phyloP scores from a whole-genome alignment of 2,888 invertebrate genomes.

The Phytoseiulus persimilis region DNA sequence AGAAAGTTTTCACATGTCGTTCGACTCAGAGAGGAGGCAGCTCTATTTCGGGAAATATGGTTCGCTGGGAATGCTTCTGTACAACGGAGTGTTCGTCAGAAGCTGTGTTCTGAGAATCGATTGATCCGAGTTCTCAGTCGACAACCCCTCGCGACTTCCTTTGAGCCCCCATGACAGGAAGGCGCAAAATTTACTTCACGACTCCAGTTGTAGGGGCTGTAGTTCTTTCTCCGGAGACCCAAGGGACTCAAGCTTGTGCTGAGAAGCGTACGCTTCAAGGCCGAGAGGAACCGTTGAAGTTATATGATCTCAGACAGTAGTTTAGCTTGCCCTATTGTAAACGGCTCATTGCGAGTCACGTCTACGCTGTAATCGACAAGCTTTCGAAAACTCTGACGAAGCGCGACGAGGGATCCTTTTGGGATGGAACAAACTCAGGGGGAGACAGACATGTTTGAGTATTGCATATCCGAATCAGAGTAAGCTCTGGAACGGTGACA shows the following conservation, averaged over 20 bases:
- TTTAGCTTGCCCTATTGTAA: neutral
- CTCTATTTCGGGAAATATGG: too few relatives aligned
- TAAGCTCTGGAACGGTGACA: constrained; percentile 23
- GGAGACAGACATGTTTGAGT: neutral
- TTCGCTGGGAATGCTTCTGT: too few relatives aligned
- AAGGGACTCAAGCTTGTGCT: neutral
- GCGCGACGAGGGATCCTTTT: too few relatives aligned
- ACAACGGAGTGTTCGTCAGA: too few relatives aligned
- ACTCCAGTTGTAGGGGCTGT: neutral
- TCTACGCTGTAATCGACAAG: neutral
- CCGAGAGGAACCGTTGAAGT: neutral
- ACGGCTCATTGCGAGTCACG: neutral
- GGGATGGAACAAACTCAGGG: neutral
- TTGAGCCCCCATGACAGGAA: neutral
- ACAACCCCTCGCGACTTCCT: neutral
- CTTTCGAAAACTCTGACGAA: neutral
- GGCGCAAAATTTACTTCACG: neutral
- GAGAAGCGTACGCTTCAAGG: neutral
- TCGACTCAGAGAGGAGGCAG: too few relatives aligned
- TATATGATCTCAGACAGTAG: neutral
- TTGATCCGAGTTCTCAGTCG: too few relatives aligned
- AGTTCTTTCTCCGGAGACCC: neutral
- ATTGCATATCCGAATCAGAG: constrained; percentile 27
- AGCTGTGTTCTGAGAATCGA: too few relatives aligned
- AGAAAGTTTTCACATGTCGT: too few relatives aligned